A percentile compares a stretch with the other conserved stretches of the same genome.
These are phyloP conservation scores for Myoxocephalus aenaeus DNA, from an alignment of 2,797 vertebrate genomes.

Conservation along the genomic window DNA sequence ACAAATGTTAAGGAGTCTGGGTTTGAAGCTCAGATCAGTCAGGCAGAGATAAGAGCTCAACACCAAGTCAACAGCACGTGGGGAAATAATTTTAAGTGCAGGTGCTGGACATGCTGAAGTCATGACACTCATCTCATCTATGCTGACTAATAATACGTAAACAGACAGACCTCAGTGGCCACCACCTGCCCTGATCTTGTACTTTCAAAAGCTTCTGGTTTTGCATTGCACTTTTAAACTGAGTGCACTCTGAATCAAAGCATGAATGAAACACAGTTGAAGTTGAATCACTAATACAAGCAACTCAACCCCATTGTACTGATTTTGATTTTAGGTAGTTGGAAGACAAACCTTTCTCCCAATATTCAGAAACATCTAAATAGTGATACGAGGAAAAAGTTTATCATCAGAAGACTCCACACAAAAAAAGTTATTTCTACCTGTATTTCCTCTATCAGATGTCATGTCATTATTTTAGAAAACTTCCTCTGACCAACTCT, in stretches of 20 bases:
- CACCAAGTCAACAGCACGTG: conserved; percentile 37
- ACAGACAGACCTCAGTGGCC: conserved; percentile 15
- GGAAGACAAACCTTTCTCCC: neutral
- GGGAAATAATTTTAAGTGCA: conserved; percentile 61
- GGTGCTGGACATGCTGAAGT: conserved; percentile 59
- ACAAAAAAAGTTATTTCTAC: neutral
- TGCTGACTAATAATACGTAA: conserved; percentile 59
- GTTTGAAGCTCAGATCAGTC: conserved; percentile 38
- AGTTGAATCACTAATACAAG: neutral
- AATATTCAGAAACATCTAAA: neutral
- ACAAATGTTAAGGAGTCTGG: conserved; percentile 21
- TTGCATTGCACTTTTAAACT: conserved; percentile 4
- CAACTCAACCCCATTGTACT: neutral
- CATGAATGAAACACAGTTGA: conserved; percentile 14
- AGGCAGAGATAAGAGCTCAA: conserved; percentile 53
- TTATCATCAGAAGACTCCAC: neutral
- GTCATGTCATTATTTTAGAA: neutral
- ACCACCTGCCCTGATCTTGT: conserved; percentile 21
- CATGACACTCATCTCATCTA: conserved; percentile 57
- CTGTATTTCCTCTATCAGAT: neutral
- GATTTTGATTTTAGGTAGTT: neutral
- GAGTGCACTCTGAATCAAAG: neutral
- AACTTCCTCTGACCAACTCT: neutral
- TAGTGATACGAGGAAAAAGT: neutral
- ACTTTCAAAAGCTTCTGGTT: conserved; percentile 23